These are phyloP conservation scores for Recurvirostra avosetta DNA, from an alignment of 2,113 vertebrate species.

Conservation along the genomic window DNA sequence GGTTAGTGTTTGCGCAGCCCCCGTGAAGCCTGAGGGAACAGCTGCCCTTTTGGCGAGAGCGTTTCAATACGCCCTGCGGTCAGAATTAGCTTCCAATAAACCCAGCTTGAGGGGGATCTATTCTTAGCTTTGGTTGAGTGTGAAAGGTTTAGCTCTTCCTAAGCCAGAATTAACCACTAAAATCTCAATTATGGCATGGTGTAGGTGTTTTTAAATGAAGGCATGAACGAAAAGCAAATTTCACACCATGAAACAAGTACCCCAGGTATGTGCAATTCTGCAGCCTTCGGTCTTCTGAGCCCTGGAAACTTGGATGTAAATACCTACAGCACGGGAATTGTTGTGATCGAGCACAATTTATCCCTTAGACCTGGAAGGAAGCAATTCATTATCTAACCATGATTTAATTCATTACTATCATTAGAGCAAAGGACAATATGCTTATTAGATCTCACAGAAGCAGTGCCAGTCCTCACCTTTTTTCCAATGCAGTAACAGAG, in stretches of 20 bases:
- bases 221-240: not conserved
- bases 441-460: not conserved
- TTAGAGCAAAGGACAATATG: conserved; percentile 4
- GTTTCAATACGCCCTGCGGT: fast-evolving
- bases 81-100: not conserved
- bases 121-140: not conserved
- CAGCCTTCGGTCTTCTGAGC: not conserved
- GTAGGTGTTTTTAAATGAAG: not conserved
- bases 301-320: not conserved
- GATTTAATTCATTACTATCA: conserved; percentile 58
- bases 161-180: not conserved
- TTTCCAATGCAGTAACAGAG: no score
- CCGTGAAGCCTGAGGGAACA: not conserved
- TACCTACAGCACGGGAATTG: not conserved
- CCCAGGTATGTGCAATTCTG: fast-evolving
- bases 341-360: not conserved
- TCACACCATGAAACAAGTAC: fast-evolving
- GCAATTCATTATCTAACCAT: not conserved
- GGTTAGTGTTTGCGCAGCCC: not conserved
- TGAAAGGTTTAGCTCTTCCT: not conserved
- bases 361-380: conserved; percentile 15
- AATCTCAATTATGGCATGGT: not conserved
- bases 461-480: not conserved
- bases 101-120: not conserved
- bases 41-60: not conserved